Percentiles rank a stretch among this genome's conserved stretches.
phyloP scores from a whole-genome alignment of 1,140 invertebrate genomes.

The Drosophila melanica region DNA sequence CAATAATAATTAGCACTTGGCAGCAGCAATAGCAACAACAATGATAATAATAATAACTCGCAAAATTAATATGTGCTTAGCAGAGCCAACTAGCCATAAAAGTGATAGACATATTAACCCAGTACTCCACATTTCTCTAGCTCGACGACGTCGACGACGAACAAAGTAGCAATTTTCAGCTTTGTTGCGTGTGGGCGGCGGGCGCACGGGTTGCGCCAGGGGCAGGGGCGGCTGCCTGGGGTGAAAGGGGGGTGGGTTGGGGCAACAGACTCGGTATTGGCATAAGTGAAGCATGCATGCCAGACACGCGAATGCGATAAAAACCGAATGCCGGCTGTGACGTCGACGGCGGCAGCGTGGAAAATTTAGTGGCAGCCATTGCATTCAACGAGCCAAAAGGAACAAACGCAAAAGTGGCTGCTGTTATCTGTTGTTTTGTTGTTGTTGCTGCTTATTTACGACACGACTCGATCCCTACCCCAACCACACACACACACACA shows the following conservation, averaged over 20 bases:
- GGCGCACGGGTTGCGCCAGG: neutral
- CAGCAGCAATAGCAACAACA: neutral
- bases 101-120: constrained; percentile 80
- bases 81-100: constrained; percentile 71
- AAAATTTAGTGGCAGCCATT: constrained; percentile 63
- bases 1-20: constrained; percentile 6
- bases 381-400: constrained; percentile 39
- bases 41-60: constrained; percentile 40
- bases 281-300: constrained; percentile 71
- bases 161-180: constrained; percentile 80
- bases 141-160: constrained; percentile 22
- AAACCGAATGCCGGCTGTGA: constrained; percentile 51
- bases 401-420: constrained; percentile 13
- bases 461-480: constrained; percentile 26
- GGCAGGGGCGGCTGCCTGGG: neutral
- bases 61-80: constrained; percentile 54
- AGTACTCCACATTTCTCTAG: constrained; percentile 69
- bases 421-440: constrained; percentile 14
- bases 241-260: neutral
- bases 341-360: constrained; percentile 16
- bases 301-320: constrained; percentile 77
- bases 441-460: constrained; percentile 61
- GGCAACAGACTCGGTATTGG: constrained; percentile 20
- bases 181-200: constrained; percentile 64
- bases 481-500: neutral